phyloP scores from a whole-genome alignment of 1,140 invertebrate genomes.

The Chrysopa pallens region DNA sequence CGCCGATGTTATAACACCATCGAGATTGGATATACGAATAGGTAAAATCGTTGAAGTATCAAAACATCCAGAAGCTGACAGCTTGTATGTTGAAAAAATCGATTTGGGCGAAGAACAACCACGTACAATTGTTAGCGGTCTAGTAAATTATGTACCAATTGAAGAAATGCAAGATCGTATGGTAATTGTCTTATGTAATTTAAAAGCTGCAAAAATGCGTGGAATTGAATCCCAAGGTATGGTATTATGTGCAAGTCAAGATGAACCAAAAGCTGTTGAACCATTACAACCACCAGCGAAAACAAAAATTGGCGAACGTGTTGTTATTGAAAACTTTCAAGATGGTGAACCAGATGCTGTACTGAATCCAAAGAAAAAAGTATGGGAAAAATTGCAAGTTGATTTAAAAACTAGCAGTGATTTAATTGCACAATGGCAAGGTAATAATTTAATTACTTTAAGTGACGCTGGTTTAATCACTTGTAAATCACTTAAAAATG shows the following conservation, averaged over 20 bases:
- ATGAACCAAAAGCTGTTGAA: conserved; percentile 64
- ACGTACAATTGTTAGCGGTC: conserved; percentile 68
- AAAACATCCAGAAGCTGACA: conserved; percentile 92
- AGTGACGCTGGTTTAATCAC: conserved; percentile 43
- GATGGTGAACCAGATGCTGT: conserved; percentile 61
- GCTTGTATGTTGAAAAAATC: conserved; percentile 86
- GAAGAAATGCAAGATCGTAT: conserved; percentile 73
- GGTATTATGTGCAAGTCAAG: conserved; percentile 79
- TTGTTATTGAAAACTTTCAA: conserved; percentile 60
- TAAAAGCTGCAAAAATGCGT: conserved; percentile 86
- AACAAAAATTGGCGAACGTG: conserved; percentile 58
- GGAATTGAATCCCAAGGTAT: conserved; percentile 78
- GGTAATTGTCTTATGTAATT: conserved; percentile 82
- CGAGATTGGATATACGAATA: conserved; percentile 73
- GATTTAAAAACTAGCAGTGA: conserved; percentile 64
- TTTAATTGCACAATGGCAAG: conserved; percentile 66
- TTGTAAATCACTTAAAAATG: conserved; percentile 48
- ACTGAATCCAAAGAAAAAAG: conserved; percentile 95
- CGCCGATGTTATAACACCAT: conserved; percentile 46
- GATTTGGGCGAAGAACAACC: conserved; percentile 54
- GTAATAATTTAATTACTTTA: conserved; percentile 51
- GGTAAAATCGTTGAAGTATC: conserved; percentile 80
- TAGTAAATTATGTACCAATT: conserved; percentile 76
- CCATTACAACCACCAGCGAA: conserved; percentile 57
- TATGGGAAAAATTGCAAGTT: conserved; percentile 82